phyloP scores from a whole-genome alignment of 2,113 vertebrate genomes.

The Tragelaphus scriptus region DNA sequence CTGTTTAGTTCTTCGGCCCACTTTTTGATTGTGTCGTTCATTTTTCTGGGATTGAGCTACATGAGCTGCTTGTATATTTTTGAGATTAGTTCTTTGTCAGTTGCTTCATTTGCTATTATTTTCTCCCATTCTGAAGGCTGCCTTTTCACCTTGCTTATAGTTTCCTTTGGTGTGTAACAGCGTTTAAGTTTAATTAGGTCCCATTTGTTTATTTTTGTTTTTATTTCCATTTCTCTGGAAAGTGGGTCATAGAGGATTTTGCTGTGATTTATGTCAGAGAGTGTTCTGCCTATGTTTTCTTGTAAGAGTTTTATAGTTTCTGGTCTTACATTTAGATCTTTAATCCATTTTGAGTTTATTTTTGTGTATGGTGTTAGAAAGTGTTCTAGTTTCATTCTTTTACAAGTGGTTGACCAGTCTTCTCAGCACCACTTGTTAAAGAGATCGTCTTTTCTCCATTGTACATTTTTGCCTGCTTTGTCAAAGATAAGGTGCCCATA shows the following conservation, averaged over 20 bases:
- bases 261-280: not conserved
- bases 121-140: not conserved
- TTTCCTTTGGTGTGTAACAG: not conserved
- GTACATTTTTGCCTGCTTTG: not conserved
- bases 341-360: not conserved
- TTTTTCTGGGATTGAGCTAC: not conserved
- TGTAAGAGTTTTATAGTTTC: not conserved
- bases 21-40: not conserved
- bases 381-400: not conserved
- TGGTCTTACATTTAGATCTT: not conserved
- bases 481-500: not conserved
- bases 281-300: not conserved
- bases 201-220: not conserved
- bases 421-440: not conserved
- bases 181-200: not conserved
- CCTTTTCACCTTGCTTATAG: not conserved
- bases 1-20: not conserved
- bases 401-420: not conserved
- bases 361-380: not conserved
- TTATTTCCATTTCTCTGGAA: not conserved
- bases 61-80: not conserved
- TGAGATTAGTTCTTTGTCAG: not conserved
- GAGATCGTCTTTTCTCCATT: not conserved
- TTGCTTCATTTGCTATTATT: not conserved
- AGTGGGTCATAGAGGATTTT: not conserved